phyloP scores from a whole-genome alignment of 2,113 vertebrate genomes.

The Carassius carassius region DNA sequence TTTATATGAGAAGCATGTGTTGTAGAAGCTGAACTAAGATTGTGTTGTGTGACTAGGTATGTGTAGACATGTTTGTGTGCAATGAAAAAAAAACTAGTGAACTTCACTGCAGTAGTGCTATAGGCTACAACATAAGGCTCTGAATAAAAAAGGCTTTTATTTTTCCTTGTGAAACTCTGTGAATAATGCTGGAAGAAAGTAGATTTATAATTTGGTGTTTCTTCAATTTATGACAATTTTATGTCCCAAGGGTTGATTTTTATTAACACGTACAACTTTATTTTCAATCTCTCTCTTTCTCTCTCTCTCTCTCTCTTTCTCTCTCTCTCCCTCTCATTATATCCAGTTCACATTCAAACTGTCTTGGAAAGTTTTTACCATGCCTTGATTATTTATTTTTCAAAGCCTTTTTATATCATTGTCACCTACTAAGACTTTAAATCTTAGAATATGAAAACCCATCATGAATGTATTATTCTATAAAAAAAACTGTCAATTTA shows the following conservation, averaged over 20 bases:
- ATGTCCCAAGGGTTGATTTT: constrained; percentile 15
- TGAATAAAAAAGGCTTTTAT: background rate
- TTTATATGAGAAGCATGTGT: constrained; percentile 29
- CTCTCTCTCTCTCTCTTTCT: too few species aligned
- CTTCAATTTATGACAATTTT: constrained; percentile 21
- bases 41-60: background rate
- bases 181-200: constrained; percentile 15
- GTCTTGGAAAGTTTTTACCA: background rate
- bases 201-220: constrained; percentile 9
- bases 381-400: background rate
- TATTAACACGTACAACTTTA: constrained; percentile 18
- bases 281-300: background rate
- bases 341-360: background rate
- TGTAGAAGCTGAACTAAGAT: background rate
- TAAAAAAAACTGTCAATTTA: background rate
- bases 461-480: background rate
- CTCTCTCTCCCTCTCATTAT: background rate
- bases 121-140: constrained; percentile 2
- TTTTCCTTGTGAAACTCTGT: background rate
- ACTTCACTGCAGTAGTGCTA: background rate
- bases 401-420: background rate
- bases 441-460: background rate
- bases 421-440: background rate
- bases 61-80: background rate
- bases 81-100: background rate